phyloP scores from a whole-genome alignment of 2,888 invertebrate species.

The Cataglyphis livida region DNA sequence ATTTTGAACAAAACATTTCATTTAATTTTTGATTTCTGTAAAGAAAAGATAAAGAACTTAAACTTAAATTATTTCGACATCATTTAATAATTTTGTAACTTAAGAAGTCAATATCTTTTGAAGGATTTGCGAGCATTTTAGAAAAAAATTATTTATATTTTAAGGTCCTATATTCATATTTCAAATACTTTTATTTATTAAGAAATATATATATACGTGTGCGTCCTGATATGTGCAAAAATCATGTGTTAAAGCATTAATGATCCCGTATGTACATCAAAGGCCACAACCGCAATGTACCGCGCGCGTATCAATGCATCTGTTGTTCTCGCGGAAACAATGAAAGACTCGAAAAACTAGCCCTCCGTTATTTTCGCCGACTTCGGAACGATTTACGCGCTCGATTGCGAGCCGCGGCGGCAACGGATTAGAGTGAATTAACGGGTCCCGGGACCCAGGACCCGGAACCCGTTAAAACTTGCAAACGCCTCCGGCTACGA shows the following conservation, averaged over 20 bases:
- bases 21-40: too few species aligned
- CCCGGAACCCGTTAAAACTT: slow-evolving; percentile 29
- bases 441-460: not conserved
- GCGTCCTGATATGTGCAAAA: not conserved
- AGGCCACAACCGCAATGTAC: slow-evolving; percentile 8
- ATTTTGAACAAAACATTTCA: too few species aligned
- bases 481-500: slow-evolving; percentile 27
- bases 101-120: too few species aligned
- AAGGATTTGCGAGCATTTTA: too few species aligned
- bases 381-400: slow-evolving; percentile 31
- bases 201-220: not conserved
- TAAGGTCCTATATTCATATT: too few species aligned
- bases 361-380: slow-evolving; percentile 7
- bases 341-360: not conserved
- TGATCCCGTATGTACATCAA: not conserved
- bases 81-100: too few species aligned
- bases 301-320: slow-evolving; percentile 2
- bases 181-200: too few species aligned
- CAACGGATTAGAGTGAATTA: slow-evolving; percentile 50
- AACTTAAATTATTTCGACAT: too few species aligned
- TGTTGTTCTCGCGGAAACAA: slow-evolving; percentile 29
- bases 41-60: too few species aligned
- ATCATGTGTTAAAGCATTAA: not conserved
- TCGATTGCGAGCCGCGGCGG: slow-evolving; percentile 20
- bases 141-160: too few species aligned